Evolutionary conservation across 1,140 invertebrate species (phyloP), one percentile per base, ranked within the genome.

Genomic region (Ostrea edulis): DNA sequence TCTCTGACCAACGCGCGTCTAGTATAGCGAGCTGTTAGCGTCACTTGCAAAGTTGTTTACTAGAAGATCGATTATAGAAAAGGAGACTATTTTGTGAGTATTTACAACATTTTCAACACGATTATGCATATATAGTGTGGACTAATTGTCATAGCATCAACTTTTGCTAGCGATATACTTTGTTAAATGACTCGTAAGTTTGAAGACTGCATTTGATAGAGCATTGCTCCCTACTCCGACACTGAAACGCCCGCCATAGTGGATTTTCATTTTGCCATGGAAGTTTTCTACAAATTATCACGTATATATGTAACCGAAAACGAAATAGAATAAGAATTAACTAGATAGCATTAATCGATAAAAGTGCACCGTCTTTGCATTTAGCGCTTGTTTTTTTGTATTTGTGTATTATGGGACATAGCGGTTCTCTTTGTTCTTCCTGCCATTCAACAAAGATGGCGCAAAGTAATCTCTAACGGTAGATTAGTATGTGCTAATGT

Each of bases 21-120:
- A 82, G 55, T 86, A 82, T 5, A 44, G 35, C 71, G 29, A 86
- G 81, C 85, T 54, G 85, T 71, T 81, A 86, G 85, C 85, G 85
- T 86, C 85, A 77, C 68, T 77, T 82, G 85, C 55, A 9, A 54
- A 82, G 85, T 86, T 55, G 81, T 86, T 81, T 82, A 86, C 22
- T 86, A 51, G 62, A 82, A 55, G 81, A 51, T 54, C 51, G 29
- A 82, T 86, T 86, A 54, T 71, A 82, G 53, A 86, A 81, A 53
- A 9, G 5, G 35, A n/a, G 29, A 52, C 52, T 55, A 17, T 17
- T 29, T 54, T 54, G 82, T 84, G 20, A 54, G 52, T 29, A 84
- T 54, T 51, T 54, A 11, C n/a, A 8, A 2, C 22, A 17, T 11
- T 84, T 54, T 54, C 29, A 52, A n/a, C 12, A 84, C 22, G 35